Evolutionary conservation across 92 coral and sea anemone genomes (phyloP).

Genomic region (Phenganax marumi): DNA sequence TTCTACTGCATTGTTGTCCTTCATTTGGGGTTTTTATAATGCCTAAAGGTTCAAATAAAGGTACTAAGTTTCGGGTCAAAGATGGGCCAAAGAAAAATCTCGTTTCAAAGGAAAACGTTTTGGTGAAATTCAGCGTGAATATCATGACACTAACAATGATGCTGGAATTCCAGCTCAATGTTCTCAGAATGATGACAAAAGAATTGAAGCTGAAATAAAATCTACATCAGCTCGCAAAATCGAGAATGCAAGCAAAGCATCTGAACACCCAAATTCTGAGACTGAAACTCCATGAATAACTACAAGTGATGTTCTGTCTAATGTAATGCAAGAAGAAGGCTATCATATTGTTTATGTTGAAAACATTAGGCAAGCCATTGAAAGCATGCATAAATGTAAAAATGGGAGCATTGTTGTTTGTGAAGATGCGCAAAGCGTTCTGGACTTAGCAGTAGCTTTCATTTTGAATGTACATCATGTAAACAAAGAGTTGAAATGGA

Average conservation of each 20-base stretch:
- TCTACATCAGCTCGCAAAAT: background rate
- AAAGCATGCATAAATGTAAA: slow-evolving; percentile 40
- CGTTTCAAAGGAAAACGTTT: slow-evolving; percentile 18
- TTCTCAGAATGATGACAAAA: too few species aligned
- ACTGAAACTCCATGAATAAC: background rate
- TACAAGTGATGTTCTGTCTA: background rate
- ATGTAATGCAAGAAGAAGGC: slow-evolving; percentile 12
- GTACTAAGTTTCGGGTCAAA: slow-evolving; percentile 21
- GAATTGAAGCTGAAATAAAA: too few species aligned
- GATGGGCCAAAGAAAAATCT: background rate
- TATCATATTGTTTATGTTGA: slow-evolving; percentile 39
- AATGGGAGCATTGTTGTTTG: slow-evolving; percentile 29
- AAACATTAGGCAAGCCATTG: slow-evolving; percentile 37
- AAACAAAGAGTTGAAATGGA: slow-evolving; percentile 46
- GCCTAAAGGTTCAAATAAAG: slow-evolving; percentile 38
- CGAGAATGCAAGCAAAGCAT: background rate
- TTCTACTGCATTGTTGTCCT: slow-evolving; percentile 2
- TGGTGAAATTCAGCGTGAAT: background rate
- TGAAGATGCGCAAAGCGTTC: slow-evolving; percentile 44
- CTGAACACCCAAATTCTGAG: too few species aligned
- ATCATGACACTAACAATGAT: too few species aligned
- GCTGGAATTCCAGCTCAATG: too few species aligned
- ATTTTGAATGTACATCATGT: slow-evolving; percentile 38
- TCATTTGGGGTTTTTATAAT: slow-evolving; percentile 17
- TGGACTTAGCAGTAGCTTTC: slow-evolving; percentile 40